Base-by-base conservation (phyloP, 2,888 invertebrate species). In the Pyrrhia umbra region DNA sequence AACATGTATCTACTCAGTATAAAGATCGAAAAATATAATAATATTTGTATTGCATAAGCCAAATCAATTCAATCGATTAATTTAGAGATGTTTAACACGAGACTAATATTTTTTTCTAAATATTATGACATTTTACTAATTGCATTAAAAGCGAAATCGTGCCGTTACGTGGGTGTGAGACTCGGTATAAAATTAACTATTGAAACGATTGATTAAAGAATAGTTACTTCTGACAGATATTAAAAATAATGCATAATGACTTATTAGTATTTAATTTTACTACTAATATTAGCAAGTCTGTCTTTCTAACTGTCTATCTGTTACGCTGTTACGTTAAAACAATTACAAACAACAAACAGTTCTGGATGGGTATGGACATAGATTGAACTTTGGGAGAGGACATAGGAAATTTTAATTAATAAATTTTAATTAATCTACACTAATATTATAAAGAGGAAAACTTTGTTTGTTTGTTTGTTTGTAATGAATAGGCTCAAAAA, bases 61-160 rank as follows among this genome's bases (percentile, higher is more conserved):
- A 68, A 62, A 64, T 60, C 10, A 61, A 4, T 13, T 15, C 30
- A 62, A 6, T n/a, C 47, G n/a, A 43, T 56, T 47, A 43, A 70
- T 64, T 55, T 10, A 27, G 6, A 47, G 30, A 51, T 45, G 54
- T 66, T 61, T 59, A 49, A 50, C 49, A 60, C n/a, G 40, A 66
- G 56, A 70, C 64, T 63, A 77, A 79, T 81, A 80, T 80, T 78
- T 78, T 77, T 74, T 77, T 74, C 45, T 21, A 49, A 71, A 72
- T 77, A 77, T 81, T 83, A 80, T 86, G 85, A 85, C 85, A 81
- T 77, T 67, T 79, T 61, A 68, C 69, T 77, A 74, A 73, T 72
- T 68, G 55, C 51, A 80, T 80, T 77, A 76, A 79, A 62, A 75
- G 68, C 72, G 75, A 85, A 83, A 76, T 86, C 86, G 84, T 86